Percentiles rank a stretch among this genome's conserved stretches.
These are phyloP conservation scores for Sminthurides bifidus DNA, from an alignment of 1,140 invertebrate species.

Conservation along the genomic window DNA sequence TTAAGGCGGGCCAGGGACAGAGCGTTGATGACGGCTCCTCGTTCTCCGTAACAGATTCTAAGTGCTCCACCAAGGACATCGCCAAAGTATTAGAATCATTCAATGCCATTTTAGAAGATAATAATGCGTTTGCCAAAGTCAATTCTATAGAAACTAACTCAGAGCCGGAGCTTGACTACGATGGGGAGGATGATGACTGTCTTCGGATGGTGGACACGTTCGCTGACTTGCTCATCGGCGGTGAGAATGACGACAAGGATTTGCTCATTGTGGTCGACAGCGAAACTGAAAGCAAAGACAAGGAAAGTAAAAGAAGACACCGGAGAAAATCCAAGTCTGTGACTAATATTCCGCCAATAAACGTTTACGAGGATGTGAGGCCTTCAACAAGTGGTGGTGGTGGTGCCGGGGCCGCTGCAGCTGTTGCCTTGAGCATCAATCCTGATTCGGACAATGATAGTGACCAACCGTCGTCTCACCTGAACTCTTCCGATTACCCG, in stretches of 20 bases:
- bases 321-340: neutral
- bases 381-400: neutral
- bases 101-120: conserved; percentile 24
- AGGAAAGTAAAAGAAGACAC: conserved; percentile 12
- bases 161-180: conserved; percentile 3
- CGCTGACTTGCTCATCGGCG: conserved; percentile 19
- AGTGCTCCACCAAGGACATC: conserved; percentile 12
- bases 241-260: conserved; percentile 12
- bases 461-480: neutral
- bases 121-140: conserved; percentile 1
- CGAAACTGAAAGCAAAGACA: neutral
- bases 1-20: no score
- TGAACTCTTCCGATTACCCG: conserved; percentile 1
- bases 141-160: conserved; percentile 2
- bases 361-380: neutral
- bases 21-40: no score
- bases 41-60: neutral
- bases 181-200: neutral
- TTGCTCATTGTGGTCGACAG: conserved; percentile 22
- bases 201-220: neutral
- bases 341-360: neutral
- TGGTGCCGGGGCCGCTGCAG: neutral
- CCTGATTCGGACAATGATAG: no score
- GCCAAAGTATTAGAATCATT: conserved; percentile 26
- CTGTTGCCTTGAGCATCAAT: neutral